Evolutionary conservation across 2,888 invertebrate species (phyloP).

Genomic region (Corbicula japonica): DNA sequence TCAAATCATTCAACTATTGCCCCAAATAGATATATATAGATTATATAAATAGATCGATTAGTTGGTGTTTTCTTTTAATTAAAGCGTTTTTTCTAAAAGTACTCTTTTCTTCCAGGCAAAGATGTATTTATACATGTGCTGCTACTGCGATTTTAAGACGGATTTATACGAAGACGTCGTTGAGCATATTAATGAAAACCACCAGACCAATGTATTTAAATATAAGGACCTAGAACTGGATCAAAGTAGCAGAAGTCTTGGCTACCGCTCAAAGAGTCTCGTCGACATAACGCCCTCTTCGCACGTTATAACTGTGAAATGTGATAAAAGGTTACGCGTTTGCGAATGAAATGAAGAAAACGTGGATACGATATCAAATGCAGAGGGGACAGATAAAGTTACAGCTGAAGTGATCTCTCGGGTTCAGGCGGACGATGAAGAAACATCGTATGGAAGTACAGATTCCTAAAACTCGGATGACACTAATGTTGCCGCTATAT

Average conservation of each 20-base stretch:
- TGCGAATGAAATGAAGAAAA: background rate
- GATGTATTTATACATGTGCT: no score
- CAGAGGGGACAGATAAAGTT: background rate
- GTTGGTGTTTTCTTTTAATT: no score
- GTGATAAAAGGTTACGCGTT: background rate
- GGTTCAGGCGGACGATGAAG: no score
- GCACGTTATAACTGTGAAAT: background rate
- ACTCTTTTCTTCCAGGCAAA: no score
- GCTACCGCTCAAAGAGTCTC: background rate
- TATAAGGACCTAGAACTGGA: background rate
- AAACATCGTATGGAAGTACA: background rate
- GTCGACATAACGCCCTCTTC: background rate
- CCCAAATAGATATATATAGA: no score
- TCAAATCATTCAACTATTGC: no score
- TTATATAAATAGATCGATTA: no score
- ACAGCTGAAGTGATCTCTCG: no score
- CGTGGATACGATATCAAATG: background rate
- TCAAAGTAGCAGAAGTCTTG: background rate
- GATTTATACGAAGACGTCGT: no score
- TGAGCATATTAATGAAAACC: background rate
- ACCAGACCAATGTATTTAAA: background rate
- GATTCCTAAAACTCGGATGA: background rate
- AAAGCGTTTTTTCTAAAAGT: no score
- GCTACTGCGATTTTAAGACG: no score
- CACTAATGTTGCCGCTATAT: background rate